These are phyloP conservation scores for Turdus rufiventris DNA, from an alignment of 2,113 vertebrate genomes.

Conservation along the genomic window DNA sequence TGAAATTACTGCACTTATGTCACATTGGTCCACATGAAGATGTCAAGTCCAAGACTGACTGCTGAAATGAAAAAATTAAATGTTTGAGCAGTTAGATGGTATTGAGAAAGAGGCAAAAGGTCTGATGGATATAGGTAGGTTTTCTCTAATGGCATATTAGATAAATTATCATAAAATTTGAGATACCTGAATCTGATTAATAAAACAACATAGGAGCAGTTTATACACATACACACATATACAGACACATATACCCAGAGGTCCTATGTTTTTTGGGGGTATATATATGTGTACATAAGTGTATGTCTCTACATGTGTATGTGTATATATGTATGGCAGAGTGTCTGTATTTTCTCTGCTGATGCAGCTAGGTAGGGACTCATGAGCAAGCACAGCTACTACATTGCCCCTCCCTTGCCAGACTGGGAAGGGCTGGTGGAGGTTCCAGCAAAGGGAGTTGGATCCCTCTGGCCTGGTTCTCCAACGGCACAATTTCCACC, in stretches of 20 bases:
- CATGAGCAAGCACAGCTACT: background rate
- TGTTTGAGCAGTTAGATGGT: background rate
- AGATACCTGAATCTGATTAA: background rate
- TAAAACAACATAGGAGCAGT: background rate
- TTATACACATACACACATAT: background rate
- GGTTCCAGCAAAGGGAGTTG: rapidly evolving
- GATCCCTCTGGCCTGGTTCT: background rate
- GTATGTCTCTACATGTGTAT: background rate
- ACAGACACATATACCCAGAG: background rate
- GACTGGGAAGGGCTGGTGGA: background rate
- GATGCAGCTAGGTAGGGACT: background rate
- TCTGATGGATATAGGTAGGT: background rate
- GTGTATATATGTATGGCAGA: background rate
- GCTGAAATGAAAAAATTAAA: background rate
- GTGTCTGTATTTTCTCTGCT: background rate
- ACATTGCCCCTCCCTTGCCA: background rate
- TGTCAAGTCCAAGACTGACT: background rate
- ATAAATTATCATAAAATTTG: background rate
- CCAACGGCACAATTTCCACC: background rate
- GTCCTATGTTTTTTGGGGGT: background rate
- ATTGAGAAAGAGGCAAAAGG: background rate
- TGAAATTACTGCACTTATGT: no score
- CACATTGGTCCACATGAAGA: background rate
- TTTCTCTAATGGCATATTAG: background rate
- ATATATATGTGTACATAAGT: background rate